Evolutionary conservation across 2,113 vertebrate genomes (phyloP), one percentile per base, ranked within the genome.

Genomic region (Apteryx owenii): DNA sequence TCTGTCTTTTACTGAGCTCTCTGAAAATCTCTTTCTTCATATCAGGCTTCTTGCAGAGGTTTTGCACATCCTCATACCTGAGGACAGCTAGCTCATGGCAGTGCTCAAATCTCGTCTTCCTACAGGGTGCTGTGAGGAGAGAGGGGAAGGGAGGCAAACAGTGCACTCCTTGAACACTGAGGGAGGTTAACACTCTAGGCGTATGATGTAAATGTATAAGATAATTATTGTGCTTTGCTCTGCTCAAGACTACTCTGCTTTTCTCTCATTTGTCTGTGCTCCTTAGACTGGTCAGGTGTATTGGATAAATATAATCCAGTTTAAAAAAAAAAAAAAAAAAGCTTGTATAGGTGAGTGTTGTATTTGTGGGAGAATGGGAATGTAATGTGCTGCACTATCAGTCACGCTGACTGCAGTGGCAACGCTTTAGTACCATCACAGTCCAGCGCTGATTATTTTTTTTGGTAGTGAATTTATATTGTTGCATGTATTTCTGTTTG

Each of bases 401-500:
- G 1, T 65, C 0, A 0, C 25, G 11, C 23, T 64, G 51, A 26
- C 40, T 82, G 9, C 56, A 89, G 70, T 5, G 4, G 29, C 81
- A 75, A 5, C 31, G 28, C 48, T 10, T n/a, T 12, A 81, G 19
- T 71, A 50, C 53, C 82, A 28, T 14, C 9, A 5, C 18, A 53
- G 12, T 53, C 3, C 31, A 36, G 7, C 31, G 8, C 42, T 31
- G 11, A 66, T 65, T 22, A 54, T 58, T 77, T 29, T 64, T 70
- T 79, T 28, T 13, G 7, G 1, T 82, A 29, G 42, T 81, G 64
- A 90, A 93, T 26, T 95, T 60, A 96, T 1, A 13, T 5, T 86
- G 36, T 94, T 89, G 3, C 44, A 6, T 93, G 18, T 53, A 10
- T 93, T 97, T 96, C 51, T 95, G 21, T 92, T 96, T 92, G 50